These are phyloP conservation scores for Drosophila limbata DNA, from an alignment of 2,888 invertebrate genomes.

Conservation along the genomic window DNA sequence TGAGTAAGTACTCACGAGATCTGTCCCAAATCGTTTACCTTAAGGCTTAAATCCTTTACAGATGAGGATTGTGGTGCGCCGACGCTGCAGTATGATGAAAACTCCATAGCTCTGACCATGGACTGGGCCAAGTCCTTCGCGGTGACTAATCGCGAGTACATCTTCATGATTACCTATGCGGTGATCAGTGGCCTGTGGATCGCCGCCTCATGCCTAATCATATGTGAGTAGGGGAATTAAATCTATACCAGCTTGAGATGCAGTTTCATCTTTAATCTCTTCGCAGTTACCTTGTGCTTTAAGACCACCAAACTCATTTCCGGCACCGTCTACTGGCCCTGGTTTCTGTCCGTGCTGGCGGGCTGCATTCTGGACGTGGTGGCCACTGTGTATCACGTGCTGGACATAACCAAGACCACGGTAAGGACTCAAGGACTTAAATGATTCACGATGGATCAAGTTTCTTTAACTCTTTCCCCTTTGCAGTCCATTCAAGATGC, in stretches of 20 bases:
- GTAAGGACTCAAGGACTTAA: slow-evolving; percentile 70
- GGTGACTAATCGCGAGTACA: slow-evolving; percentile 75
- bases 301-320: slow-evolving; percentile 73
- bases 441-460: too few species aligned
- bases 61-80: slow-evolving; percentile 73
- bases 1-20: slow-evolving; percentile 57
- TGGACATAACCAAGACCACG: slow-evolving; percentile 83
- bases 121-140: slow-evolving; percentile 68
- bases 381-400: slow-evolving; percentile 84
- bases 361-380: slow-evolving; percentile 85
- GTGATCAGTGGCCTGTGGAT: slow-evolving; percentile 81
- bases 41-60: slow-evolving; percentile 23
- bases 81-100: neutral
- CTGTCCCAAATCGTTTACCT: neutral
- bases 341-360: slow-evolving; percentile 83
- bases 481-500: slow-evolving; percentile 45
- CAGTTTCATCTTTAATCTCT: neutral
- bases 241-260: neutral
- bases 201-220: slow-evolving; percentile 74
- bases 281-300: slow-evolving; percentile 75
- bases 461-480: neutral
- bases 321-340: slow-evolving; percentile 83
- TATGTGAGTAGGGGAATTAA: slow-evolving; percentile 66
- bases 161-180: slow-evolving; percentile 78
- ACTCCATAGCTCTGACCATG: slow-evolving; percentile 46